Evolutionary conservation across 1,140 invertebrate genomes (phyloP).

Genomic region (Drosophila mauritiana): DNA sequence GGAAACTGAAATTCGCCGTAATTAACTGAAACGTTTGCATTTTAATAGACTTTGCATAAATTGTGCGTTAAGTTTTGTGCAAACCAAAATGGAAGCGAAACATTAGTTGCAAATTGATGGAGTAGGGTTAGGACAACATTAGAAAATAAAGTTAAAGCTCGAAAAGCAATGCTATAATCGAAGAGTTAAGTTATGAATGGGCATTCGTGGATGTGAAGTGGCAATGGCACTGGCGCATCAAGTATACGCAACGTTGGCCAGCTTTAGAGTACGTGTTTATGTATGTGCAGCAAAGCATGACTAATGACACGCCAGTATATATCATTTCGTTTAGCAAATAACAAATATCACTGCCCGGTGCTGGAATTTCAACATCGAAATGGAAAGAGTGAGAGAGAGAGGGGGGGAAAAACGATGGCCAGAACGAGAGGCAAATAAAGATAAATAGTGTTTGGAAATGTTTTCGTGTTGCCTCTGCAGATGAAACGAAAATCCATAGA

Average conservation of each 20-base stretch:
- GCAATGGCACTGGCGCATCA: constrained; percentile 21
- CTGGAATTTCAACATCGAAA: background rate
- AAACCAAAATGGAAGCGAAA: constrained; percentile 14
- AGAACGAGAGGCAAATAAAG: constrained; percentile 60
- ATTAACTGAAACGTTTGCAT: constrained; percentile 72
- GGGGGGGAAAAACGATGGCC: background rate
- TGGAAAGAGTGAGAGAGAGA: background rate
- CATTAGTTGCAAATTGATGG: background rate
- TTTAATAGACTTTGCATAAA: constrained; percentile 70
- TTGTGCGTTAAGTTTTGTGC: constrained; percentile 47
- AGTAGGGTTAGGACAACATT: constrained; percentile 23
- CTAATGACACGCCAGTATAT: constrained; percentile 70
- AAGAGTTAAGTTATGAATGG: constrained; percentile 42
- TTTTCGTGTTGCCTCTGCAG: constrained; percentile 47
- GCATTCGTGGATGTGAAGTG: background rate
- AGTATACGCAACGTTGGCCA: constrained; percentile 66
- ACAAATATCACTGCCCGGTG: constrained; percentile 60
- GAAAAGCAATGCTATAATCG: constrained; percentile 52
- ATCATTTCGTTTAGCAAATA: constrained; percentile 77
- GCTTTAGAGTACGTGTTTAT: constrained; percentile 16
- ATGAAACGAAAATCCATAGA: constrained; percentile 65
- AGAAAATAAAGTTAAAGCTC: constrained; percentile 61
- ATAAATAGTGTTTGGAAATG: constrained; percentile 78
- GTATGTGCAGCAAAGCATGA: constrained; percentile 70
- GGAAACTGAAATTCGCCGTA: constrained; percentile 69